Percentiles rank a stretch among this genome's conserved stretches.
Evolutionary conservation across 2,797 vertebrate genomes (phyloP).

Genomic region (Clamator glandarius): DNA sequence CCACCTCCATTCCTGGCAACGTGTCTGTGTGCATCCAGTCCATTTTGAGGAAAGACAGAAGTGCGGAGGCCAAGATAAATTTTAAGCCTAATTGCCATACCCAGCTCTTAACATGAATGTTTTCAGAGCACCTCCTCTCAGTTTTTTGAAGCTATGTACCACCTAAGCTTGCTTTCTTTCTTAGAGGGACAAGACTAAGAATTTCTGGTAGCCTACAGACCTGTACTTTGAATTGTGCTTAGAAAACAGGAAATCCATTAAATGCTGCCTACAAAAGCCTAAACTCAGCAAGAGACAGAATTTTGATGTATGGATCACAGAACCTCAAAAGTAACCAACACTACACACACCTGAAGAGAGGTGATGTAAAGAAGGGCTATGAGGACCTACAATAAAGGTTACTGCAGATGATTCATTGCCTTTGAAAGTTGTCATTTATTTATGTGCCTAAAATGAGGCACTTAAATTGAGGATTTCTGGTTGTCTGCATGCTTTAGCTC

Average conservation of each 20-base stretch:
- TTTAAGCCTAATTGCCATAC: neutral
- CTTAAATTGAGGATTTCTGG: neutral
- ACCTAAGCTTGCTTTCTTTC: neutral
- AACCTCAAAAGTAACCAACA: neutral
- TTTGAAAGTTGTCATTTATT: slow-evolving; percentile 8
- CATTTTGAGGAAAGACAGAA: neutral
- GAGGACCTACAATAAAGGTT: neutral
- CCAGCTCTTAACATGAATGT: neutral
- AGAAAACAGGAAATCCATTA: slow-evolving; percentile 21
- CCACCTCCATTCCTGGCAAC: neutral
- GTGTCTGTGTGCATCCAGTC: neutral
- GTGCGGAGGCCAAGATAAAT: neutral
- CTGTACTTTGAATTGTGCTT: neutral
- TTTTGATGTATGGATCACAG: neutral
- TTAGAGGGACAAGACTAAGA: neutral
- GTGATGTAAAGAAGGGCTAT: neutral
- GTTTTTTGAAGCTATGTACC: neutral
- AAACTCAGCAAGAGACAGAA: neutral
- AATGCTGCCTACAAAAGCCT: neutral
- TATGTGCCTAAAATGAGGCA: neutral
- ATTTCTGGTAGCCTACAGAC: neutral
- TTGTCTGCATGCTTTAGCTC: neutral
- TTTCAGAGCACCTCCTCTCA: neutral
- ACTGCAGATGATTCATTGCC: neutral
- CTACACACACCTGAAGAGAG: neutral